These are phyloP conservation scores for Lobophora halterata DNA, from an alignment of 2,888 invertebrate species.

Conservation along the genomic window DNA sequence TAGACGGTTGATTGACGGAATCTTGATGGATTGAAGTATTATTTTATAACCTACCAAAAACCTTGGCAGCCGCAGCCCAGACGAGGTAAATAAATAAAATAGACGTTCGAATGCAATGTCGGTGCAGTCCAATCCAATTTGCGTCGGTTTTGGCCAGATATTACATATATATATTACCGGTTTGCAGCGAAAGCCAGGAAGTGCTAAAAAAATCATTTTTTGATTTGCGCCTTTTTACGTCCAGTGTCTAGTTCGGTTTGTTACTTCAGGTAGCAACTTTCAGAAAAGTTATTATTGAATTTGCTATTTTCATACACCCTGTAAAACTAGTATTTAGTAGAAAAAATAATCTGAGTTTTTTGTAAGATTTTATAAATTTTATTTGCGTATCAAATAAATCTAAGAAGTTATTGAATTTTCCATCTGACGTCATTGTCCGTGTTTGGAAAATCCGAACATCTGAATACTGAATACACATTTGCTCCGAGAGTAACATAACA, in stretches of 20 bases:
- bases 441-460: constrained; percentile 15
- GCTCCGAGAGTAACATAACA: constrained; percentile 2
- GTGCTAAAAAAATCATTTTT: constrained; percentile 32
- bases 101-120: constrained; percentile 48
- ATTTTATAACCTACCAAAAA: too few relatives aligned
- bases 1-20: too few relatives aligned
- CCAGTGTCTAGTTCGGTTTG: constrained; percentile 12
- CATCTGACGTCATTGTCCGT: constrained; percentile 17
- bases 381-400: too few relatives aligned
- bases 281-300: too few relatives aligned
- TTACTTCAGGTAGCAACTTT: neutral
- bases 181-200: constrained; percentile 32
- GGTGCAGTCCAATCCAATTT: constrained; percentile 63
- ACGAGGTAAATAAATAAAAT: constrained; percentile 42
- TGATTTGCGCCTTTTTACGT: constrained; percentile 19
- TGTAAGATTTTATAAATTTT: too few relatives aligned
- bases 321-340: too few relatives aligned
- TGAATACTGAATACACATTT: constrained; percentile 18
- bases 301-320: too few relatives aligned
- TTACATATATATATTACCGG: too few relatives aligned
- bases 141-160: constrained; percentile 56
- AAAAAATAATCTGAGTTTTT: too few relatives aligned
- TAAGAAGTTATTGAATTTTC: constrained; percentile 22
- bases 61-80: constrained; percentile 14
- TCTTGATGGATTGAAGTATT: too few relatives aligned